Base-by-base conservation (phyloP, 2,797 vertebrate species). In the Pipistrellus pygmaeus region DNA sequence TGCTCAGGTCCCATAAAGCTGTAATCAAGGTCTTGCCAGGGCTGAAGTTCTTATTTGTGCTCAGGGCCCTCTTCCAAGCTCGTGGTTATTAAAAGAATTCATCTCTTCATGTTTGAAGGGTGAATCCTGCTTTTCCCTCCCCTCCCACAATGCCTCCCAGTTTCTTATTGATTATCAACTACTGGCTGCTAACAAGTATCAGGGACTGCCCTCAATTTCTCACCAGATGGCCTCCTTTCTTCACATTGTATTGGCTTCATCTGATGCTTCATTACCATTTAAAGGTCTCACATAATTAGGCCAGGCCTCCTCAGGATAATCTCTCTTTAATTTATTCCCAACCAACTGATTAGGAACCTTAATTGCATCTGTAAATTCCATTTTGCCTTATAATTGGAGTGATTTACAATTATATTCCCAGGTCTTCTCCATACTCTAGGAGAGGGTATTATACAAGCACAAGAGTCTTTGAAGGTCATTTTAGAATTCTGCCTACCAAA, bases 141-240 rank as follows among this genome's bases (percentile, higher is more conserved):
- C 13, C 27, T 6, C 60, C 9, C 25, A 5, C 25, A 27, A 3
- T 3, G 0, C 64, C 6, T 1, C 0, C 21, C 17, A n/a, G n/a
- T 48, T 72, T 66, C 27, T 89, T 41, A 41, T 13, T 92, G 25
- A 23, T 25, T 84, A 6, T 25, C 21, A 69, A 21, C 5, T 20
- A 46, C 18, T 7, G 15, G 5, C 25, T 35, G 9, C 27, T 73
- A 9, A 51, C 20, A 72, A 35, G 18, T 80, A 30, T 2, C 12
- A 32, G 14, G 72, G 14, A 66, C n/a, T 1, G 9, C 14, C 64
- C 44, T 68, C 13, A 57, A 32, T 64, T 51, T 48, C 35, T 69
- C 51, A 60, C 23, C 20, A 62, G 2, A 20, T 75, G 9, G 21
- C 8, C 27, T 62, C n/a, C 15, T 73, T 13, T 72, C 38, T 51